A percentile compares a stretch with the other conserved stretches of the same genome.
phyloP scores from a whole-genome alignment of 2,113 vertebrate genomes.

The Cisticola juncidis region DNA sequence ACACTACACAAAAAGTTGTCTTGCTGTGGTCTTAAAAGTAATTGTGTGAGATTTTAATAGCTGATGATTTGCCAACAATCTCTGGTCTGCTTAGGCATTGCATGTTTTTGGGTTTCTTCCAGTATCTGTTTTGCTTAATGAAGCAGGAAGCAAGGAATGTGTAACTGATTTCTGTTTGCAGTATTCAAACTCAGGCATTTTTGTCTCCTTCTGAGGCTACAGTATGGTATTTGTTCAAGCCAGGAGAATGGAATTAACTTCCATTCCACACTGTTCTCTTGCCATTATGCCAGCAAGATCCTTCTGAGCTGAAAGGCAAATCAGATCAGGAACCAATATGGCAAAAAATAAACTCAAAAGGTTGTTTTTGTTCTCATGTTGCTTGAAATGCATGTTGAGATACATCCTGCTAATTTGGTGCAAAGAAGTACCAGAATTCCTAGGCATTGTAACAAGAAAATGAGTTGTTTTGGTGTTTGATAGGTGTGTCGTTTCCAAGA shows the following conservation, averaged over 20 bases:
- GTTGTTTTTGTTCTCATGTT: background rate
- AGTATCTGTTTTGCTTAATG: conserved; percentile 41
- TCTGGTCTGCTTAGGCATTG: background rate
- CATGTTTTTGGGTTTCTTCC: conserved; percentile 33
- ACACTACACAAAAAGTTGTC: background rate
- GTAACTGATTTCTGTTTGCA: conserved; percentile 29
- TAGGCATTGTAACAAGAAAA: background rate
- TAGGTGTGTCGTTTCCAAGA: background rate
- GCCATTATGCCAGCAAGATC: background rate
- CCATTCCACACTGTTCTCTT: background rate
- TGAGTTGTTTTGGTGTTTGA: background rate
- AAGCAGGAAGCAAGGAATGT: background rate
- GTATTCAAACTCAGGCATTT: background rate
- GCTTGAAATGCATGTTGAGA: background rate
- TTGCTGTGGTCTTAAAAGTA: background rate
- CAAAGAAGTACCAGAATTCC: background rate
- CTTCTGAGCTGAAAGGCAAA: background rate
- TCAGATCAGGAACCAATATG: background rate
- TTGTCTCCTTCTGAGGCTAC: background rate
- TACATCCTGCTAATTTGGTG: background rate
- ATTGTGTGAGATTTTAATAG: background rate
- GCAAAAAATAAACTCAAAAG: background rate
- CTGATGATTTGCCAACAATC: background rate
- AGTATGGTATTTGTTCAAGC: background rate
- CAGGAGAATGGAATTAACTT: background rate